Base-by-base conservation (phyloP, 2,113 vertebrate species). In the Stercorarius parasiticus region DNA sequence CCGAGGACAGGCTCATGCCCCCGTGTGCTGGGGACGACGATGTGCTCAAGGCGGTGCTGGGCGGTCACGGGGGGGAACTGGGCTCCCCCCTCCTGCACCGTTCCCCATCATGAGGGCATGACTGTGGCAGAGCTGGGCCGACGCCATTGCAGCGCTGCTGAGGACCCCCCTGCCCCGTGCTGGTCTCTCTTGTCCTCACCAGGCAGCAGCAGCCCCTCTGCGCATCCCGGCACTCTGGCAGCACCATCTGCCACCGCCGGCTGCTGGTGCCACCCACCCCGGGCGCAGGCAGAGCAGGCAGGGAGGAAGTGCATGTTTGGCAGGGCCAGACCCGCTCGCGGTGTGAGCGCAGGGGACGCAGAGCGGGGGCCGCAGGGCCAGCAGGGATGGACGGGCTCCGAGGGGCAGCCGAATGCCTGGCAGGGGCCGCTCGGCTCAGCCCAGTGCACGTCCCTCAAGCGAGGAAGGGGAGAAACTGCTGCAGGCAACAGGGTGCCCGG, bases 211-310 rank as follows among this genome's bases (percentile, higher is more conserved):
- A 15, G 61, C 12, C 5, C 73, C 42, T 58, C 26, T 1, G 2
- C 36, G 58, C 7, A 1, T 5, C 26, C 25, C 4, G 16, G 32
- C 47, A 53, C 43, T 62, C 47, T 29, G 83, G 21, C 29, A 50
- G 8, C 1, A 1, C 55, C 52, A 11, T 12, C 76, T 61, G 23
- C 40, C 73, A 7, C 15, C 7, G 1, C 15, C 1, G 0, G n/a
- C 74, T 49, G 74, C 50, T 16, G 11, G 0, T 3, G 0, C 23
- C 1, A 2, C 0, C 40, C 34, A 6, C 23, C 70, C 49, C 2
- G 1, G 10, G 52, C 5, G 2, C 3, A 32, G 53, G 38, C 65
- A 42, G 64, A 34, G 30, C 0, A 15, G 40, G 16, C 10, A 6
- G 17, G 36, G 36, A 25, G 32, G 18, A 29, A 50, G 43, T 0